Evolutionary conservation across 2,888 invertebrate species (phyloP).

Genomic region (Adineta ricciae): DNA sequence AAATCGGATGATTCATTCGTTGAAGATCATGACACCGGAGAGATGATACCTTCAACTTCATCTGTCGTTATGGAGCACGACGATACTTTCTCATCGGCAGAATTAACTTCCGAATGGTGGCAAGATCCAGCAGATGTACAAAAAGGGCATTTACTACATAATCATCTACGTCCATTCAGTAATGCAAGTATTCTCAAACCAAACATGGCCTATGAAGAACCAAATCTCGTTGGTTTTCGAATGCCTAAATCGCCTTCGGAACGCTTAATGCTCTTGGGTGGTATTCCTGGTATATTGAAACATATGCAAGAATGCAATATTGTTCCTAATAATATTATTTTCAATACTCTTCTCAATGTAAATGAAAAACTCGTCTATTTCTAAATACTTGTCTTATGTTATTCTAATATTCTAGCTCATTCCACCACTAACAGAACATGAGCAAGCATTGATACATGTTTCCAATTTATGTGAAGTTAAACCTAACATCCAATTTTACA

Average conservation of each 20-base stretch:
- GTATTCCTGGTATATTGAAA: constrained; percentile 63
- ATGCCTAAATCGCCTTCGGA: constrained; percentile 36
- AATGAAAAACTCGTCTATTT: too few species aligned
- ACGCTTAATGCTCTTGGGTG: constrained; percentile 61
- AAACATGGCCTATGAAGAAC: not conserved
- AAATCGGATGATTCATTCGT: too few species aligned
- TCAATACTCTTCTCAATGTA: constrained; percentile 65
- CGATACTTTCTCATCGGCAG: not conserved
- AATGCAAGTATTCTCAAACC: constrained; percentile 16
- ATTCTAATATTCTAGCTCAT: constrained; percentile 54
- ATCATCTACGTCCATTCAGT: not conserved
- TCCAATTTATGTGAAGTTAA: constrained; percentile 16
- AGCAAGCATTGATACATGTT: constrained; percentile 24
- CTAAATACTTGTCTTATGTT: constrained; percentile 71
- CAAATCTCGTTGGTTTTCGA: constrained; percentile 24
- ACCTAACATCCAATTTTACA: not conserved
- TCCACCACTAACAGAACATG: not conserved
- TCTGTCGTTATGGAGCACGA: not conserved
- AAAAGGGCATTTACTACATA: not conserved
- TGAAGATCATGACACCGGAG: too few species aligned
- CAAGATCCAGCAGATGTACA: not conserved
- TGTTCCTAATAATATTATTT: constrained; percentile 66
- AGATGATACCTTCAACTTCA: too few species aligned
- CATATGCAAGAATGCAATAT: constrained; percentile 63
- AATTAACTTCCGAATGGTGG: constrained; percentile 8